A percentile compares a stretch with the other conserved stretches of the same genome.
phyloP scores from a whole-genome alignment of 1,140 invertebrate species.

The Monomorium pharaonis region DNA sequence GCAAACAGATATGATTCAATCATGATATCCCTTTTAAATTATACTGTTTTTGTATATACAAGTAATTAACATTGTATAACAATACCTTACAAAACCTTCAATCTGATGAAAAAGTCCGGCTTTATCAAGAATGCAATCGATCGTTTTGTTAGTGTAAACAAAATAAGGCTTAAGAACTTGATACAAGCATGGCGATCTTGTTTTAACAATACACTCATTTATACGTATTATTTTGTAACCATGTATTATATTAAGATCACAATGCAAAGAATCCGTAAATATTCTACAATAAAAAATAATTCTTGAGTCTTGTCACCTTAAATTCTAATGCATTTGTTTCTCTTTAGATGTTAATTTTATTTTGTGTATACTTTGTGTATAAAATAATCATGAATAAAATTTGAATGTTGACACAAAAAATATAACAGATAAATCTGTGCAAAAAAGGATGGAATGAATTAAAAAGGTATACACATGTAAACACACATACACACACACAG shows the following conservation, averaged over 20 bases:
- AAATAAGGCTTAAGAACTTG: slow-evolving; percentile 79
- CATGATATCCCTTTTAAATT: slow-evolving; percentile 14
- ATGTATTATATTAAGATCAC: slow-evolving; percentile 84
- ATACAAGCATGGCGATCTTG: slow-evolving; percentile 83
- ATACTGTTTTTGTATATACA: slow-evolving; percentile 49
- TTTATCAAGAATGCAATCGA: slow-evolving; percentile 79
- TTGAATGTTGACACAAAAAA: slow-evolving; percentile 25
- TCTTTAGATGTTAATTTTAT: slow-evolving; percentile 51
- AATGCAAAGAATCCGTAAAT: slow-evolving; percentile 82
- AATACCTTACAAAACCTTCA: slow-evolving; percentile 81
- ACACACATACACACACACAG: neutral
- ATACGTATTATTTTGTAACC: slow-evolving; percentile 80
- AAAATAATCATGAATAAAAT: slow-evolving; percentile 34
- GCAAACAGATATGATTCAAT: neutral
- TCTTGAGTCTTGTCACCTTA: slow-evolving; percentile 52
- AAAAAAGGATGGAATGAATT: neutral
- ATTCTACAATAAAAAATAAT: slow-evolving; percentile 82
- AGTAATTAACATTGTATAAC: slow-evolving; percentile 27
- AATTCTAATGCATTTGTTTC: slow-evolving; percentile 49
- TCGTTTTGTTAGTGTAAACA: slow-evolving; percentile 75
- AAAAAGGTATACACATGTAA: neutral
- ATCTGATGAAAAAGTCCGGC: slow-evolving; percentile 81
- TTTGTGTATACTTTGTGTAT: slow-evolving; percentile 43
- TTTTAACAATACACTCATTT: slow-evolving; percentile 82
- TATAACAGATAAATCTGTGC: slow-evolving; percentile 22